Percentiles rank a stretch among this genome's conserved stretches.
Conservation (phyloP, 2,113 vertebrate genomes). For the Xiphophorus hellerii region DNA sequence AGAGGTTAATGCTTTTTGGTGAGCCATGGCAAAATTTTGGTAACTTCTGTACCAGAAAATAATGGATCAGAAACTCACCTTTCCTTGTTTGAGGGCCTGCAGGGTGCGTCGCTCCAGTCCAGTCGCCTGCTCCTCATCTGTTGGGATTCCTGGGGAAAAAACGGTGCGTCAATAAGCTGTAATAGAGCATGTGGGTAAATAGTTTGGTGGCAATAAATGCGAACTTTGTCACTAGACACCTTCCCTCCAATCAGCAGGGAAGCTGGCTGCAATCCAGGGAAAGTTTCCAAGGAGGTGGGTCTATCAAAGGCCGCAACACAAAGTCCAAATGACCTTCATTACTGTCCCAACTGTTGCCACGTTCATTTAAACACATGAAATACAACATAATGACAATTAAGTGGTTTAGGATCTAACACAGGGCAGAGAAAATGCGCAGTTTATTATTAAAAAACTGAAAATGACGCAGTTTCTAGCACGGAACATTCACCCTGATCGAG, state of each 20-base stretch:
- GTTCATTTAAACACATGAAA: background rate
- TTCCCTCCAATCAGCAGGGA: conserved; percentile 17
- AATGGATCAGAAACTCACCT: conserved; percentile 53
- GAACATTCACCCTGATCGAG: background rate
- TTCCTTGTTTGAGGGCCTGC: conserved; percentile 76
- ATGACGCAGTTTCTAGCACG: background rate
- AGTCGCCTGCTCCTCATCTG: conserved; percentile 85
- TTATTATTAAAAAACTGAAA: background rate
- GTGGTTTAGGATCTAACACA: background rate
- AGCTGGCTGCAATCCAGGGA: conserved; percentile 52
- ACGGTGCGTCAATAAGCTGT: background rate
- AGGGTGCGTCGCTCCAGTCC: conserved; percentile 80
- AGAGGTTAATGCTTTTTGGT: background rate
- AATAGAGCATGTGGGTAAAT: background rate
- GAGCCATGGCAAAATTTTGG: too few species aligned
- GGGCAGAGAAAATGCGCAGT: too few species aligned
- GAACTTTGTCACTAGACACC: conserved; percentile 40
- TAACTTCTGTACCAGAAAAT: background rate
- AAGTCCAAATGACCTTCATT: conserved; percentile 75
- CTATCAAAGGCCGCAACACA: conserved; percentile 44
- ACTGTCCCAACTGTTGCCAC: background rate
- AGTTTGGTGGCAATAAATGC: background rate
- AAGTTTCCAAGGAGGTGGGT: conserved; percentile 67
- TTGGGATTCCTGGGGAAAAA: conserved; percentile 75
- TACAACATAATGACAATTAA: background rate